phyloP scores from a whole-genome alignment of 2,888 invertebrate species.

The Mimas tiliae region DNA sequence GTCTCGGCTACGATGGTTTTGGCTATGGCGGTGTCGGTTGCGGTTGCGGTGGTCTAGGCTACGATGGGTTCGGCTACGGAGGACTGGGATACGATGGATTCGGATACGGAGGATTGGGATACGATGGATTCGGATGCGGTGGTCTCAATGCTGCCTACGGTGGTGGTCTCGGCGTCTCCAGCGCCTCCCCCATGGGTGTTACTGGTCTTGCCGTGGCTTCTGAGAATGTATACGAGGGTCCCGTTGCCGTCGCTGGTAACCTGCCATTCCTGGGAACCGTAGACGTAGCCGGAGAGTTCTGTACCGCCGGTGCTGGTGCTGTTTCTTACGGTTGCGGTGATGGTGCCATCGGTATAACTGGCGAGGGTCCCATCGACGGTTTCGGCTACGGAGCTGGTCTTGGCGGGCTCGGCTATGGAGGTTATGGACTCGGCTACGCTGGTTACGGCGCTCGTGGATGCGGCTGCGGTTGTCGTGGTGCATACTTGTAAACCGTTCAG shows the following conservation, averaged over 20 bases:
- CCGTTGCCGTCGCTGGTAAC: constrained; percentile 31
- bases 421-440: too few species aligned
- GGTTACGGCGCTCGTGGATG: too few species aligned
- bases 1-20: constrained; percentile 13
- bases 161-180: constrained; percentile 27
- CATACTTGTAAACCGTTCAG: too few species aligned
- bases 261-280: neutral
- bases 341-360: too few species aligned
- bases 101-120: constrained; percentile 3
- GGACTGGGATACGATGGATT: constrained; percentile 16
- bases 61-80: constrained; percentile 21
- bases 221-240: constrained; percentile 37
- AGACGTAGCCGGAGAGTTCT: neutral
- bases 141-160: neutral
- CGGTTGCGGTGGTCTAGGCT: constrained; percentile 13
- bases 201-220: constrained; percentile 31
- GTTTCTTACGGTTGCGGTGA: neutral
- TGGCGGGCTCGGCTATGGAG: too few species aligned
- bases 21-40: constrained; percentile 13
- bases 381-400: too few species aligned
- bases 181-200: constrained; percentile 32
- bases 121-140: constrained; percentile 30
- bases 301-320: neutral
- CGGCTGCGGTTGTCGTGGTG: too few species aligned
- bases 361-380: too few species aligned